Conservation (phyloP, 2,113 vertebrate species). For the Hylia prasina region DNA sequence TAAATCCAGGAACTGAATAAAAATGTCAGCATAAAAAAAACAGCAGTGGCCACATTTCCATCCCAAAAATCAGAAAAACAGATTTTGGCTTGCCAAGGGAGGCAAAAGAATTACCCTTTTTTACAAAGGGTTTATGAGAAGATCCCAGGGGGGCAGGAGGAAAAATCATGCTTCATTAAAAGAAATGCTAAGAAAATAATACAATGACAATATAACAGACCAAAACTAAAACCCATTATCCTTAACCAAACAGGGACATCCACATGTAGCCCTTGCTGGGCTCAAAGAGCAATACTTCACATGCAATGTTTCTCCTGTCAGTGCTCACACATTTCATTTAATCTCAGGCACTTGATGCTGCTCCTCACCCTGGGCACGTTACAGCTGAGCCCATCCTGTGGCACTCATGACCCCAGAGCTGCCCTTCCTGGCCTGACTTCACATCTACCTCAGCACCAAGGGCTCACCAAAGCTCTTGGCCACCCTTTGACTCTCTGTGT, state of each 20-base stretch:
- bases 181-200: neutral
- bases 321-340: neutral
- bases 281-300: neutral
- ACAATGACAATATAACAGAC: neutral
- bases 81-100: neutral
- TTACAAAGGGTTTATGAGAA: neutral
- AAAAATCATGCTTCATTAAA: neutral
- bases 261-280: neutral
- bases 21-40: neutral
- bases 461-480: neutral
- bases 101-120: neutral
- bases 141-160: neutral
- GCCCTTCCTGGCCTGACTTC: neutral
- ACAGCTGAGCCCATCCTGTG: rapidly evolving
- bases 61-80: neutral
- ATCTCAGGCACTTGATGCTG: rapidly evolving
- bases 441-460: rapidly evolving
- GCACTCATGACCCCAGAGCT: rapidly evolving
- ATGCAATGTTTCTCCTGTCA: neutral
- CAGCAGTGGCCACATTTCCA: neutral
- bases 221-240: neutral
- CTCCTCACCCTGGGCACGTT: rapidly evolving
- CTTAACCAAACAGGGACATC: neutral
- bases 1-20: neutral
- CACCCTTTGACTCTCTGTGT: rapidly evolving